Base-by-base conservation (phyloP, 2,888 invertebrate genomes). In the Erpobdella octoculata region DNA sequence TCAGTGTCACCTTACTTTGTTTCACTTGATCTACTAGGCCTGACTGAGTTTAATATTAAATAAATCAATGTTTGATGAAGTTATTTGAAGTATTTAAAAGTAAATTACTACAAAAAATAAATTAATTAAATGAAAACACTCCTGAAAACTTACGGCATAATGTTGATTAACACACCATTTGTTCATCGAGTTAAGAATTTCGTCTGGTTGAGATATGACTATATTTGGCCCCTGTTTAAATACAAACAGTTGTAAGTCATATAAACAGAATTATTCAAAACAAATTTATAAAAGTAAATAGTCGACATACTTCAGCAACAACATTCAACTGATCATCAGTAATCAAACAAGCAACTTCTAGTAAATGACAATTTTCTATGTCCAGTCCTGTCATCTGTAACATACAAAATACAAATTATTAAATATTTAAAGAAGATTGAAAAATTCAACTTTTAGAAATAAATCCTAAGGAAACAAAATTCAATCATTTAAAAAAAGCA, bases 271-370 rank as follows among this genome's bases (percentile, higher is more conserved):
- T 25, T 21, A 33, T 12, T 25, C 62, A 31, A 36, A 33, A 66
- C 31, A 65, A 33, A 53, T 5, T 36, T 21, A n/a, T 48, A 31
- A 6, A 53, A n/a, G 21, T n/a, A 48, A 37, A 38, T 36, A 53
- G 12, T 9, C 31, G 28, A 15, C 46, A 25, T 74, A 81, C 83
- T 79, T 82, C 88, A 2, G 90, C 90, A 46, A 92, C 83, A 9
- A 91, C 81, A 77, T 91, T 89, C 21, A 94, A 84, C 70, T 92
- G 80, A 15, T 86, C 85, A 73, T 95, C 92, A 0, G 96, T 96
- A 71, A 97, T 86, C 37, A 96, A 80, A 80, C 92, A 91, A 0
- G 93, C 91, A 71, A 94, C 87, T 86, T 97, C 96, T 79, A 97
- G 82, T 70, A 97, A 91, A 75, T 89, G 87, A 79, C 92, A 89